Base-by-base conservation (phyloP, 2,113 vertebrate species). In the Neotoma lepida region DNA sequence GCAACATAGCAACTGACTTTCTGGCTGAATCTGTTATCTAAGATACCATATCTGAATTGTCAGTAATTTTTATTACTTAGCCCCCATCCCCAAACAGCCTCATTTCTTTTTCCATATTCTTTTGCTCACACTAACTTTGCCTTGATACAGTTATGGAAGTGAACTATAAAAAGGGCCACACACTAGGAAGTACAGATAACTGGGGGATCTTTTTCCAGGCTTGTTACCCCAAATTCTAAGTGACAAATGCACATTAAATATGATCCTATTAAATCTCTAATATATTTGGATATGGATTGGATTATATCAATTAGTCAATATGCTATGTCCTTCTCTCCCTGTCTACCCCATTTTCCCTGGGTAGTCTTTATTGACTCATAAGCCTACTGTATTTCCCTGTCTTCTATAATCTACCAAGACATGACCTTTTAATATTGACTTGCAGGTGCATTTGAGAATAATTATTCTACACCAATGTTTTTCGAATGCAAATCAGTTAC, bases 381-480 rank as follows among this genome's bases (percentile, higher is more conserved):
- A 68, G 28, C 35, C 2, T 44, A 44, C 54, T 17, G 9, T 35
- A 64, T 90, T 91, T 81, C 35, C 44, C 24, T 86, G 41, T 78
- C 54, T 49, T 89, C 24, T 91, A 35, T 49, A 85, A 93, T 84
- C 28, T 82, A 91, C 9, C 74, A 58, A 80, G 93, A 91, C 54
- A 87, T 88, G 24, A 86, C 86, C 51, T 77, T 81, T 77, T 88
- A 61, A 85, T 76, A 88, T 58, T 90, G 87, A 88, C 74, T 28
- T 64, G 20, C 5, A 90, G 22, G n/a, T 51, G 9, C 33, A 91
- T 74, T 64, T 92, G 56, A 95, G 41, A 92, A 86, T 35, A 58
- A 64, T 68, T 95, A 4, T 88, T 94, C 51, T 88, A 86, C 80
- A 71, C 20, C n/a, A 85, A 28, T 95, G n/a, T 17, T 93, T 82